A percentile compares a stretch with the other conserved stretches of the same genome.
These are phyloP conservation scores for Tillus elongatus DNA, from an alignment of 2,888 invertebrate species.

Conservation along the genomic window DNA sequence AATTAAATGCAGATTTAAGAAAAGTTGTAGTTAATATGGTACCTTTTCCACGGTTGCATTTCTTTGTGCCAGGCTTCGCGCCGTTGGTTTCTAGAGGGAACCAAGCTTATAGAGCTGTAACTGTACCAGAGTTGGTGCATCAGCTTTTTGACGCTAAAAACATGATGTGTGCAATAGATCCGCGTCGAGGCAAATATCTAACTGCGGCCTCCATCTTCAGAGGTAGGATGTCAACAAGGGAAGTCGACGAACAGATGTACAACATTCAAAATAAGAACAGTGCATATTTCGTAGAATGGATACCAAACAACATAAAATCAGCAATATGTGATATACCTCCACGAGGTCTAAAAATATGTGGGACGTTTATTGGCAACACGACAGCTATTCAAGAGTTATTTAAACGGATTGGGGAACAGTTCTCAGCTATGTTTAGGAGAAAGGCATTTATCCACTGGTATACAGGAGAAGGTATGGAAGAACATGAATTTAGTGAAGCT, in stretches of 20 bases:
- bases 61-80: constrained; percentile 58
- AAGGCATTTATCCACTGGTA: constrained; percentile 75
- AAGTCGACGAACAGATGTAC: constrained; percentile 53
- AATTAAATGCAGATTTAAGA: constrained; percentile 58
- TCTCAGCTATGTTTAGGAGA: constrained; percentile 56
- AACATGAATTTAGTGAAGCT: constrained; percentile 64
- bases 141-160: constrained; percentile 79
- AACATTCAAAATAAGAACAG: constrained; percentile 60
- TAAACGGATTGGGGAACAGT: constrained; percentile 45
- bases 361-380: constrained; percentile 57
- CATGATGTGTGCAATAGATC: constrained; percentile 86
- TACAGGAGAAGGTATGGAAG: constrained; percentile 65
- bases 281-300: constrained; percentile 59
- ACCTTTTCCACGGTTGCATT: constrained; percentile 58
- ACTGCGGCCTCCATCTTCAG: constrained; percentile 76
- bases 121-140: constrained; percentile 68
- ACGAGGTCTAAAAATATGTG: constrained; percentile 56
- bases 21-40: constrained; percentile 55
- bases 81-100: constrained; percentile 50
- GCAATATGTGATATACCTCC: constrained; percentile 65
- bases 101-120: constrained; percentile 63
- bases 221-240: constrained; percentile 59
- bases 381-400: constrained; percentile 72
- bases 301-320: constrained; percentile 64
- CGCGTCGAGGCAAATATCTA: constrained; percentile 66